Base-by-base conservation (phyloP, 2,888 invertebrate genomes). In the Drosophila mimica region DNA sequence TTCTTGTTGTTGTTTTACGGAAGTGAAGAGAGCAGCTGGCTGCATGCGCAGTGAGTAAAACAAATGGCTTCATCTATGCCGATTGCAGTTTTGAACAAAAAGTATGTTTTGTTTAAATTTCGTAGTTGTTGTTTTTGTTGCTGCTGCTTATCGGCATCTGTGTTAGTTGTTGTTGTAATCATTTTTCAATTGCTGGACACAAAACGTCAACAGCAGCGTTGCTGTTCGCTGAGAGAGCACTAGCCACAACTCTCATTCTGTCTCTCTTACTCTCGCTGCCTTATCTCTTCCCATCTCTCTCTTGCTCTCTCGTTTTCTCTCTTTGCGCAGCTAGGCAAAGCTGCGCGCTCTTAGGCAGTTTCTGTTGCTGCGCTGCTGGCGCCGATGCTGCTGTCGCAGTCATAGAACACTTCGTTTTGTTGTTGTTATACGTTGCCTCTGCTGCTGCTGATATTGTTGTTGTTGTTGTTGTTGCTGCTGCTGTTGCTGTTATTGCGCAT, bases 261-360 rank as follows among this genome's bases (percentile, higher is more conserved):
- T 34, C 0, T 15, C 34, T 6, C 36, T 17, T 36, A 7, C 7
- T 17, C 36, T 7, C 36, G 7, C 6, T 17, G 36, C 17, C 36
- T 7, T 17, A 17, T 17, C 17, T 36, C 36, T 36, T 36, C 28
- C 61, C n/a, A 33, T 13, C 56, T n/a, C 40, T 30, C 17, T 33
- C 20, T 17, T 56, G 43, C 56, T n/a, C 40, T 30, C 17, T 33
- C 20, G 17, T 56, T 49, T 36, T 52, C 64, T 82, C 85, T 85
- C 74, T 74, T 81, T 82, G 83, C 83, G 83, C 83, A 88, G 87
- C 63, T 52, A 59, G 36, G 30, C 59, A 71, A 63, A 71, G 60
- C 62, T 88, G 87, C 79, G 87, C 83, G 72, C 83, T 83, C 83
- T 74, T 65, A 51, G 54, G 15, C 33, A 34, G 25, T 38, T 53